A percentile compares a stretch with the other conserved stretches of the same genome.
Evolutionary conservation across 2,113 vertebrate genomes (phyloP).

Genomic region (Taxidea taxus): DNA sequence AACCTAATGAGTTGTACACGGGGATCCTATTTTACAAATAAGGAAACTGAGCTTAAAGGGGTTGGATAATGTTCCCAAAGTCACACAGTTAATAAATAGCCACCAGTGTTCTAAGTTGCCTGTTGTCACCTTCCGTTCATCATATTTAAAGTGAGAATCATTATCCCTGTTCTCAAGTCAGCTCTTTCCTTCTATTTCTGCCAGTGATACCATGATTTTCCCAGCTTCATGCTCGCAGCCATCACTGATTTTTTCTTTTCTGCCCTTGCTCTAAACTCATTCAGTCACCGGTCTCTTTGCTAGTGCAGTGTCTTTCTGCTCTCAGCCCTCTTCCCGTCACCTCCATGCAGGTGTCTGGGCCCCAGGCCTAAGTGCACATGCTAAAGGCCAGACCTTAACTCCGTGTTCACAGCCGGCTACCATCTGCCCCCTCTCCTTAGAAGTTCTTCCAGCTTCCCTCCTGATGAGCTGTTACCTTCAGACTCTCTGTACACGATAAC

Average conservation of each 20-base stretch:
- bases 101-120: neutral
- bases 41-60: neutral
- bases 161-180: neutral
- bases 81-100: neutral
- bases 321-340: neutral
- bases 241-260: neutral
- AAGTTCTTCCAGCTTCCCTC: neutral
- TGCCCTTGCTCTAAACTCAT: neutral
- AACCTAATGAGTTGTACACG: neutral
- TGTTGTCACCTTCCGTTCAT: neutral
- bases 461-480: neutral
- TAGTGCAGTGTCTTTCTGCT: neutral
- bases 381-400: neutral
- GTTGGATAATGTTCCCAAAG: neutral
- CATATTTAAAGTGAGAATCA: neutral
- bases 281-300: neutral
- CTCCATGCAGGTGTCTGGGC: neutral
- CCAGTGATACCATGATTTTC: neutral
- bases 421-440: neutral
- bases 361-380: neutral
- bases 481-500: accelerated
- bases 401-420: neutral
- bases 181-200: neutral
- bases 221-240: neutral
- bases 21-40: neutral